Percentiles rank a stretch among this genome's conserved stretches.
These are phyloP conservation scores for Cygnus atratus DNA, from an alignment of 2,113 vertebrate genomes.

Conservation along the genomic window DNA sequence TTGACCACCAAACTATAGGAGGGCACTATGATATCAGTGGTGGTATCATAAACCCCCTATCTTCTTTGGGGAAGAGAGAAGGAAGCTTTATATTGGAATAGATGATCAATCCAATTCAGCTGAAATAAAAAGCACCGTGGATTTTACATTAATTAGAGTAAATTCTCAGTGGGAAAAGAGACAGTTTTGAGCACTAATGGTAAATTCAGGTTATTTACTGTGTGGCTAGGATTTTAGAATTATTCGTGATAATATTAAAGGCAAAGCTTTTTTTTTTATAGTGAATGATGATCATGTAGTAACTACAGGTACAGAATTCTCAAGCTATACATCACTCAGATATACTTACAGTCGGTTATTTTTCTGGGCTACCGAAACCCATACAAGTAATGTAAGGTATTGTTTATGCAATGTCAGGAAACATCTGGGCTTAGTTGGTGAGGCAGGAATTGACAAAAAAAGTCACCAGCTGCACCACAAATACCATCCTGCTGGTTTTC, in stretches of 20 bases:
- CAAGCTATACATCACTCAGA: not conserved
- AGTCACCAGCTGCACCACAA: not conserved
- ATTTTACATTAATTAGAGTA: not conserved
- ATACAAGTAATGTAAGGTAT: accelerated
- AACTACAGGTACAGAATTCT: not conserved
- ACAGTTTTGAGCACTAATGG: not conserved
- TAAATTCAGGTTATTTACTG: not conserved
- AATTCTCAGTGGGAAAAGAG: not conserved
- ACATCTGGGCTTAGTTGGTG: not conserved
- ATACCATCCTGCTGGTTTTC: not conserved
- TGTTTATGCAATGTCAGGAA: not conserved
- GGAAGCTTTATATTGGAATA: not conserved
- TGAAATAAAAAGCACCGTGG: not conserved
- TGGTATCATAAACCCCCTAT: not conserved
- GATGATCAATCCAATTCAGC: not conserved
- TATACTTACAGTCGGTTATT: not conserved
- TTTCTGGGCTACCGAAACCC: not conserved
- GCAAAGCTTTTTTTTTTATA: not conserved
- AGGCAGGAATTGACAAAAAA: not conserved
- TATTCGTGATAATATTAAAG: not conserved
- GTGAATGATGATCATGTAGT: not conserved
- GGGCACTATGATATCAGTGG: not conserved
- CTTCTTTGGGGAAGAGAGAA: not conserved
- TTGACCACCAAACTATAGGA: not conserved
- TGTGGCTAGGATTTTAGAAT: not conserved